phyloP scores from a whole-genome alignment of 1,140 invertebrate genomes.

The Ptiloglossa arizonensis region DNA sequence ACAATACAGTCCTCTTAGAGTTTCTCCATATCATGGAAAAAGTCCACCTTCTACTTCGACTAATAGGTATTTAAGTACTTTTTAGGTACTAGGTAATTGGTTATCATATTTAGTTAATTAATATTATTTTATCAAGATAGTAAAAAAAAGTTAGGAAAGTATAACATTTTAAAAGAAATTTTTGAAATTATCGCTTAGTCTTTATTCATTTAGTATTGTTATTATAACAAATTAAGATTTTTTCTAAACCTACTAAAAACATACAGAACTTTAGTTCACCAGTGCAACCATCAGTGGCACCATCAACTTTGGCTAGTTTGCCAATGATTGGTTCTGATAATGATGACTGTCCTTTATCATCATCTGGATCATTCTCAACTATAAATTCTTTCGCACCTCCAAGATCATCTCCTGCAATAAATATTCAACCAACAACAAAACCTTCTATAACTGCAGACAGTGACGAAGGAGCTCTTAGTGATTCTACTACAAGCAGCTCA shows the following conservation, averaged over 20 bases:
- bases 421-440: conserved; percentile 40
- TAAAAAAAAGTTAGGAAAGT: not conserved
- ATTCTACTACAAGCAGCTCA: conserved; percentile 76
- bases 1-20: conserved; percentile 81
- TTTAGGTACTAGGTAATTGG: not conserved
- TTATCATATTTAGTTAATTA: not conserved
- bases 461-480: conserved; percentile 69
- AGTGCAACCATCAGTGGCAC: conserved; percentile 82
- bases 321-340: conserved; percentile 88
- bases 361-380: conserved; percentile 56
- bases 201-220: conserved; percentile 8
- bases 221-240: conserved; percentile 47
- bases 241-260: conserved; percentile 44
- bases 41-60: conserved; percentile 77
- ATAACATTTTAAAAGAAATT: not conserved
- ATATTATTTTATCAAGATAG: conserved; percentile 24
- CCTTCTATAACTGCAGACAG: conserved; percentile 46
- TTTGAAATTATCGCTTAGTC: not conserved
- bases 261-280: conserved; percentile 79
- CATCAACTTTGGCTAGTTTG: conserved; percentile 87
- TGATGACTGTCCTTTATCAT: conserved; percentile 79
- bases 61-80: conserved; percentile 73
- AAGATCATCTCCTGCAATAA: conserved; percentile 57
- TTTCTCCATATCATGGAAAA: conserved; percentile 81
- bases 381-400: conserved; percentile 50